Conservation (phyloP, 2,797 vertebrate species). For the Rhabdomys pumilio region DNA sequence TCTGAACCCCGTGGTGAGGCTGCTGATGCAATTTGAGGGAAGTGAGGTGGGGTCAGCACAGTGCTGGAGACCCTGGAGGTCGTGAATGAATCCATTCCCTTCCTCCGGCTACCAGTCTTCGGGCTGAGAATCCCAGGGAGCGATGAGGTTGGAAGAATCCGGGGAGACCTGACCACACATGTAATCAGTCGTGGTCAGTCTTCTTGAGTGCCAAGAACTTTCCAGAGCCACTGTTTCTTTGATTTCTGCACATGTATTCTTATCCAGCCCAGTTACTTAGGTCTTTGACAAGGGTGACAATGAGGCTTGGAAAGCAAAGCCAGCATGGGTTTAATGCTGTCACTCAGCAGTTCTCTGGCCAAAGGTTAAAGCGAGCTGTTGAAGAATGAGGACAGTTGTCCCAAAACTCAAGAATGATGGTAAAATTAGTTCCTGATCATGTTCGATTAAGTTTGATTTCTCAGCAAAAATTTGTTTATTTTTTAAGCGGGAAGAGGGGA, state of each 20-base stretch:
- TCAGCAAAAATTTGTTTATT: neutral
- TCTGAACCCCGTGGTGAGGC: too few species aligned
- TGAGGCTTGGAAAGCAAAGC: neutral
- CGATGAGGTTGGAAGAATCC: neutral
- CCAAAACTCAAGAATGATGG: neutral
- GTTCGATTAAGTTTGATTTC: slow-evolving; percentile 39
- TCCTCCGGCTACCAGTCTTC: neutral
- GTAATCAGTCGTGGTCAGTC: neutral
- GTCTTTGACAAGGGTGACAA: neutral
- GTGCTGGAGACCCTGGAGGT: neutral
- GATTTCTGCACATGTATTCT: neutral
- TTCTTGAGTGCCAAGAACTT: slow-evolving; percentile 25
- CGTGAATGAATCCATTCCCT: neutral
- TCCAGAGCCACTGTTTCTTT: slow-evolving; percentile 4
- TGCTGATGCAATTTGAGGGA: neutral
- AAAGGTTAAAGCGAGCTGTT: slow-evolving; percentile 28
- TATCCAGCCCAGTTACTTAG: neutral
- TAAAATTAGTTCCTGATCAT: neutral
- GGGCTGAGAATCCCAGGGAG: neutral
- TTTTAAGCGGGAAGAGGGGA: neutral
- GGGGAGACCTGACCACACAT: neutral
- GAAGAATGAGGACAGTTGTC: neutral
- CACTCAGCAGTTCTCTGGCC: neutral
- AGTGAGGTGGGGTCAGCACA: neutral
- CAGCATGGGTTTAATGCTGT: neutral